Conservation (phyloP, 2,797 vertebrate species). For the Alca torda region DNA sequence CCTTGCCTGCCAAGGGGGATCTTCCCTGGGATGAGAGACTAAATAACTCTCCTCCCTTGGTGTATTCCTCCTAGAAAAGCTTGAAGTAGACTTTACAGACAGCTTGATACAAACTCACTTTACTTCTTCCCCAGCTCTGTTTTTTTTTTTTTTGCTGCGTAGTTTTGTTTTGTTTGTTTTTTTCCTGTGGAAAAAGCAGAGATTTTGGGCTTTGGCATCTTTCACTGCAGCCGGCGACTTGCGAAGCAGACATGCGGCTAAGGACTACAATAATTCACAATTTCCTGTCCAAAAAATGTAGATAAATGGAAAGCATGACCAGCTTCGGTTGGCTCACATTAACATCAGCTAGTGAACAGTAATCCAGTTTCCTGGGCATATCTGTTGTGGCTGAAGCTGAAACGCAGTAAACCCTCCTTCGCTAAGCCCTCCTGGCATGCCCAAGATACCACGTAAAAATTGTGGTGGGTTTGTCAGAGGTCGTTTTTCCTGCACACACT, state of each 20-base stretch:
- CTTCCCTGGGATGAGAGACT: neutral
- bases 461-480: neutral
- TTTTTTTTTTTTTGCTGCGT: neutral
- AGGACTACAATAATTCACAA: neutral
- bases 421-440: neutral
- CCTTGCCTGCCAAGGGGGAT: neutral
- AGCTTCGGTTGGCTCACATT: neutral
- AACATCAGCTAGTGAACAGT: neutral
- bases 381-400: neutral
- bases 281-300: neutral
- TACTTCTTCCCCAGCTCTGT: neutral
- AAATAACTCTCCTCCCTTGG: neutral
- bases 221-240: neutral
- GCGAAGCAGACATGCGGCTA: neutral
- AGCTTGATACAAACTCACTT: neutral
- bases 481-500: neutral
- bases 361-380: neutral
- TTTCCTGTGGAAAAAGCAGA: neutral
- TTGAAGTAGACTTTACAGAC: neutral
- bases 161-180: neutral
- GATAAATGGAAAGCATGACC: neutral
- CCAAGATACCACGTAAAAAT: fast-evolving
- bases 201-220: neutral
- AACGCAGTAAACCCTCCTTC: neutral
- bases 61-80: neutral